Evolutionary conservation across 1,140 invertebrate genomes (phyloP).

Genomic region (Micrasema minimum): DNA sequence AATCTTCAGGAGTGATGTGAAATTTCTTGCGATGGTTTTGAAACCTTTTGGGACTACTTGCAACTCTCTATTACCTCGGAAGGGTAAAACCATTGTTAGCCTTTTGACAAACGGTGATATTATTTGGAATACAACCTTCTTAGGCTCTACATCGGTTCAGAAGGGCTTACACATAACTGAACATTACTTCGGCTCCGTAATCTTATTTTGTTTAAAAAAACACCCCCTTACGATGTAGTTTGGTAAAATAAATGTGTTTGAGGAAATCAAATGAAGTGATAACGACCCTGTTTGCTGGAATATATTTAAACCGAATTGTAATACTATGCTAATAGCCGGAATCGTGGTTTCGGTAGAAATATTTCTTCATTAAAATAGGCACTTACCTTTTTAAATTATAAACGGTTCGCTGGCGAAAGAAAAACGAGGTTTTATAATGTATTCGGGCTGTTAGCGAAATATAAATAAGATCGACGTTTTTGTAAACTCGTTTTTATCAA

Average conservation of each 20-base stretch:
- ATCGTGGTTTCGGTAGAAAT: background rate
- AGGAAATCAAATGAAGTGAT: conserved; percentile 30
- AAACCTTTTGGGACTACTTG: conserved; percentile 1
- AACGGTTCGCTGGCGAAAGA: no score
- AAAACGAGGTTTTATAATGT: no score
- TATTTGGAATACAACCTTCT: conserved; percentile 24
- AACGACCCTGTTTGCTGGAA: conserved; percentile 21
- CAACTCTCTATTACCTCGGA: conserved; percentile 21
- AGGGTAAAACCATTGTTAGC: conserved; percentile 17
- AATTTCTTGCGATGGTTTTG: conserved; percentile 20
- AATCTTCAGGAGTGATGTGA: conserved; percentile 21
- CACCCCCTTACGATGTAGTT: background rate
- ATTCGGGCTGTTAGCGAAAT: no score
- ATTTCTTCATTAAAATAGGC: background rate
- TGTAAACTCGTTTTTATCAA: no score
- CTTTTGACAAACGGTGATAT: conserved; percentile 31
- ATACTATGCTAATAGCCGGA: conserved; percentile 15
- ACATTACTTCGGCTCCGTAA: conserved; percentile 9
- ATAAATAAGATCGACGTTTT: no score
- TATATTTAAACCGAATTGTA: conserved; percentile 30
- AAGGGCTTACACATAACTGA: conserved; percentile 18
- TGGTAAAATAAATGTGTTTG: conserved; percentile 22
- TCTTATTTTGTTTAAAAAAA: conserved; percentile 10
- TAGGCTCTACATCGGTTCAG: background rate
- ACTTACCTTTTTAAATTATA: no score